Evolutionary conservation across 2,113 vertebrate genomes (phyloP).

Genomic region (Cathartes aura): DNA sequence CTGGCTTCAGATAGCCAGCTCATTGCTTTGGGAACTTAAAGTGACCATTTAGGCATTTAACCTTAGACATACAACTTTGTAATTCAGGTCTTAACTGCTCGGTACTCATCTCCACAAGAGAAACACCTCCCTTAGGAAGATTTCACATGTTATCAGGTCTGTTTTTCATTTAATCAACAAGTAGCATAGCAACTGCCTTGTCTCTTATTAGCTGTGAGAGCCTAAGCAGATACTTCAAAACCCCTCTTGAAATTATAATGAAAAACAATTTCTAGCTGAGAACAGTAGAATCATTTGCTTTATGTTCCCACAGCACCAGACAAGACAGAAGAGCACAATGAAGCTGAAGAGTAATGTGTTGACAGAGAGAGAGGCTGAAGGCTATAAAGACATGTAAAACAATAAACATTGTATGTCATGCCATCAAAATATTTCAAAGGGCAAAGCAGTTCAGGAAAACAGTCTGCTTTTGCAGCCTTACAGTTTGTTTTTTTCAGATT

Average conservation of each 20-base stretch:
- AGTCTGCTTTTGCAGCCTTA: not conserved
- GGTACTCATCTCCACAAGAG: conserved; percentile 11
- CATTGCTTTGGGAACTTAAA: not conserved
- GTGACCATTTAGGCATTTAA: conserved; percentile 35
- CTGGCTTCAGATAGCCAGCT: not conserved
- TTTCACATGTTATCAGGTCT: conserved; percentile 60
- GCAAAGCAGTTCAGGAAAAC: conserved; percentile 16
- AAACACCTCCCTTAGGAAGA: conserved; percentile 45
- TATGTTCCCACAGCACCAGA: conserved; percentile 57
- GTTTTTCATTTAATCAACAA: conserved; percentile 71
- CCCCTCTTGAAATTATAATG: conserved; percentile 68
- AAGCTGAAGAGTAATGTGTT: conserved; percentile 43
- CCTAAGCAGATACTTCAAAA: conserved; percentile 64
- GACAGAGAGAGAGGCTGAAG: conserved; percentile 48
- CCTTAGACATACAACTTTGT: not conserved
- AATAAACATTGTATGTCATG: conserved; percentile 37
- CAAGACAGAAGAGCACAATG: conserved; percentile 19
- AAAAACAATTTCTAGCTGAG: conserved; percentile 62
- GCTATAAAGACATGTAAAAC: conserved; percentile 43
- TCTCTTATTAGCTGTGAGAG: conserved; percentile 46
- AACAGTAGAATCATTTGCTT: conserved; percentile 43
- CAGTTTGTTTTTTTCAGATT: not conserved
- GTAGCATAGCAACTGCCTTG: conserved; percentile 57
- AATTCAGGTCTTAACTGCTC: conserved; percentile 4
- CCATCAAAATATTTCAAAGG: conserved; percentile 35